phyloP scores from a whole-genome alignment of 2,888 invertebrate species.

The Morpho deidamia region DNA sequence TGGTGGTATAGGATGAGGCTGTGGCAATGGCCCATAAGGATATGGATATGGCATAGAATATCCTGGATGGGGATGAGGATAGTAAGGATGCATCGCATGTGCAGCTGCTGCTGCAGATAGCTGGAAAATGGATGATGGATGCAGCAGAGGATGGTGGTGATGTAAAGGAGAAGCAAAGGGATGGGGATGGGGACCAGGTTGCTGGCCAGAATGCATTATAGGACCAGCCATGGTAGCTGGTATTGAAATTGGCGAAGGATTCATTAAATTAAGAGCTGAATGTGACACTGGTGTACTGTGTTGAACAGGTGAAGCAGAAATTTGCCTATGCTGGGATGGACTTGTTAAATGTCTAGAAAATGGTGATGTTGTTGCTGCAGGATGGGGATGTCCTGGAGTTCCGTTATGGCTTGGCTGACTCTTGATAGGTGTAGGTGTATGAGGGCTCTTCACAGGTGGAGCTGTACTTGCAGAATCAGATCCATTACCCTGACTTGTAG shows the following conservation, averaged over 20 bases:
- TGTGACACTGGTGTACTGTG: constrained; percentile 73
- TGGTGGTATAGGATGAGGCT: constrained; percentile 86
- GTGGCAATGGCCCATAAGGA: constrained; percentile 85
- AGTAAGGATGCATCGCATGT: constrained; percentile 84
- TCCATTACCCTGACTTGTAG: constrained; percentile 62
- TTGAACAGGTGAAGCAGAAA: constrained; percentile 71
- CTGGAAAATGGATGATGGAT: constrained; percentile 78
- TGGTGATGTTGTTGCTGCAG: constrained; percentile 69
- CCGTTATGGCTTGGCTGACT: constrained; percentile 65
- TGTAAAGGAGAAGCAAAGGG: constrained; percentile 83
- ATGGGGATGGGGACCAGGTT: constrained; percentile 83
- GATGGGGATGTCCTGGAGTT: constrained; percentile 56
- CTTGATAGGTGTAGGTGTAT: constrained; percentile 74
- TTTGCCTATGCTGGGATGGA: constrained; percentile 68
- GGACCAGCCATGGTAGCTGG: constrained; percentile 83
- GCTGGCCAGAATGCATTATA: constrained; percentile 86
- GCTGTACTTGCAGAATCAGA: constrained; percentile 67
- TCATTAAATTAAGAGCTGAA: constrained; percentile 81
- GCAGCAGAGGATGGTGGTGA: constrained; percentile 85
- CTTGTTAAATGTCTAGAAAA: constrained; percentile 70
- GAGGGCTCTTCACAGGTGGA: constrained; percentile 77
- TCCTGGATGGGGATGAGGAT: constrained; percentile 83
- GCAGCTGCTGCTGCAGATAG: constrained; percentile 81
- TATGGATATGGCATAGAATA: constrained; percentile 85
- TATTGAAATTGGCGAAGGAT: constrained; percentile 78